Evolutionary conservation across 92 coral and sea anemone genomes (phyloP).

Genomic region (Meandrina meandrites): DNA sequence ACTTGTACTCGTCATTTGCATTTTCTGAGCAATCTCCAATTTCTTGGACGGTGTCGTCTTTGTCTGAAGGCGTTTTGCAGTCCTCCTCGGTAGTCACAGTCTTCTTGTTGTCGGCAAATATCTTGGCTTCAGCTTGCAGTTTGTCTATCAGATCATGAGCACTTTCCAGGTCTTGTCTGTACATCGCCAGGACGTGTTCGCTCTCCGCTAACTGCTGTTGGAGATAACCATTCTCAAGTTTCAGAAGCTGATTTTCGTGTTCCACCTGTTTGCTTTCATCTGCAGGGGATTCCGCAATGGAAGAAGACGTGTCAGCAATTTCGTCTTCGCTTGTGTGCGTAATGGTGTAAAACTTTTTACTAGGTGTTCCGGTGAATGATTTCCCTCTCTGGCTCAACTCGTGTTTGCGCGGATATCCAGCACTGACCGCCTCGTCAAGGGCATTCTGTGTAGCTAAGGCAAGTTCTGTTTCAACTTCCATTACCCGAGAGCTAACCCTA

Average conservation of each 20-base stretch:
- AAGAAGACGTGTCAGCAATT: slow-evolving; percentile 47
- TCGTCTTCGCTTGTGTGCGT: slow-evolving; percentile 43
- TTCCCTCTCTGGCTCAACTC: slow-evolving; percentile 16
- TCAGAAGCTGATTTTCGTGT: slow-evolving; percentile 52
- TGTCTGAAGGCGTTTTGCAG: slow-evolving; percentile 35
- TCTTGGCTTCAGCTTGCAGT: slow-evolving; percentile 24
- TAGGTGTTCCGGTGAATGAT: slow-evolving; percentile 24
- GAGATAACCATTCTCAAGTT: slow-evolving; percentile 69
- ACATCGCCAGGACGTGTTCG: slow-evolving; percentile 70
- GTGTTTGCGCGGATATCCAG: background rate
- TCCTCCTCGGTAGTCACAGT: slow-evolving; percentile 20
- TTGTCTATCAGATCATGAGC: slow-evolving; percentile 56
- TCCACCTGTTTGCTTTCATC: slow-evolving; percentile 39
- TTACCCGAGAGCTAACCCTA: slow-evolving; percentile 28
- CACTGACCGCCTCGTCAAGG: background rate
- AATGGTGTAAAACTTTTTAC: slow-evolving; percentile 41
- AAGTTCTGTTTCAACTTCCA: slow-evolving; percentile 46
- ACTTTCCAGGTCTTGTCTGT: slow-evolving; percentile 75
- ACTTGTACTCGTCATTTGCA: slow-evolving; percentile 50
- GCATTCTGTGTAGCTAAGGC: slow-evolving; percentile 9
- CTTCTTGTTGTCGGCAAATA: background rate
- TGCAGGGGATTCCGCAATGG: slow-evolving; percentile 54
- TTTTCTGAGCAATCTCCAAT: slow-evolving; percentile 18
- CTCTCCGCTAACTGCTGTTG: slow-evolving; percentile 68
- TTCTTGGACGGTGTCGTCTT: slow-evolving; percentile 39